These are phyloP conservation scores for Schizotus pectinicornis DNA, from an alignment of 2,888 invertebrate genomes.

Conservation along the genomic window DNA sequence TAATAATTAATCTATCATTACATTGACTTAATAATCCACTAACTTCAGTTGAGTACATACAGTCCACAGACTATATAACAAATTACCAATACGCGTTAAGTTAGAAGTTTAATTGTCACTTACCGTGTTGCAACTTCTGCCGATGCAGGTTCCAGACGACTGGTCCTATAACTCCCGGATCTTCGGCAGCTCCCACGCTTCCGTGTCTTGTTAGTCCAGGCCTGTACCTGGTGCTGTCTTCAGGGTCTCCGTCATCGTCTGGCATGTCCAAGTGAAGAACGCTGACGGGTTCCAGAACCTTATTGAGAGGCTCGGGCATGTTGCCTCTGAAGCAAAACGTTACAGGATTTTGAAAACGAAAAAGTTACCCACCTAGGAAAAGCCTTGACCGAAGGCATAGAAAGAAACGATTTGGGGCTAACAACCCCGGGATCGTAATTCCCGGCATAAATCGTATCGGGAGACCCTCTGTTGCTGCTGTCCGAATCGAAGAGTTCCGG, in stretches of 20 bases:
- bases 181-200: conserved; percentile 72
- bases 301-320: conserved; percentile 78
- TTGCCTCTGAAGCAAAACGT: conserved; percentile 62
- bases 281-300: conserved; percentile 79
- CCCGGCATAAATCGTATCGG: conserved; percentile 43
- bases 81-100: too few relatives aligned
- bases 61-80: too few relatives aligned
- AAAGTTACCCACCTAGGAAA: conserved; percentile 70
- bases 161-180: conserved; percentile 85
- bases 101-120: conserved; percentile 33
- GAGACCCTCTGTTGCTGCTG: conserved; percentile 48
- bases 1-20: too few relatives aligned
- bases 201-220: conserved; percentile 65
- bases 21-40: too few relatives aligned
- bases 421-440: conserved; percentile 52
- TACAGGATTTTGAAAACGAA: conserved; percentile 5
- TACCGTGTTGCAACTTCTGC: conserved; percentile 68
- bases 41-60: too few relatives aligned
- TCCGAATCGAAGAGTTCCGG: conserved; percentile 50
- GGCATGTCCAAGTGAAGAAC: conserved; percentile 72
- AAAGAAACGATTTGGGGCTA: conserved; percentile 78
- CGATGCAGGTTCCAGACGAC: conserved; percentile 83
- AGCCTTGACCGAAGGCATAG: conserved; percentile 86
- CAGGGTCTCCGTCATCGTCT: conserved; percentile 44
- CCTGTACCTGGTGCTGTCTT: background rate